Conservation (phyloP, 2,888 invertebrate genomes). For the Melinopterus prodromus region DNA sequence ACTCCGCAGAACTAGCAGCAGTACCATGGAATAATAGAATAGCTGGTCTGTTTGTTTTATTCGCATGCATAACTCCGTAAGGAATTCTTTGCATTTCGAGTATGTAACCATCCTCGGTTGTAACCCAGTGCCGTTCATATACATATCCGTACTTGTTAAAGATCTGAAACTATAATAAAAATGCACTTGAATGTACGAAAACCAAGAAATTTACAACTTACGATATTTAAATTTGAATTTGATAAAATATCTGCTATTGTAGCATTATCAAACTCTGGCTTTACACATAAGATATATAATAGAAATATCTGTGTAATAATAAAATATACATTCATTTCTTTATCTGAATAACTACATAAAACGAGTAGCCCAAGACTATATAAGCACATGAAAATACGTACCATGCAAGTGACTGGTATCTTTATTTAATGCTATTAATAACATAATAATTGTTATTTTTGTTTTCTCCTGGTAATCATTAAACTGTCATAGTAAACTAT, state of each 20-base stretch:
- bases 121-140: conserved; percentile 57
- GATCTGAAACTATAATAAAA: conserved; percentile 44
- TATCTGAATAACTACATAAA: neutral
- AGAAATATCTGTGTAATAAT: neutral
- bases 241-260: neutral
- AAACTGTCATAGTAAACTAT: no score
- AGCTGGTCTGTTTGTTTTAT: conserved; percentile 45
- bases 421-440: no score
- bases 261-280: neutral
- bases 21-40: conserved; percentile 65
- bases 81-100: conserved; percentile 66
- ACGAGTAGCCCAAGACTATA: neutral
- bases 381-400: neutral
- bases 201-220: neutral
- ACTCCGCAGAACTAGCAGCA: conserved; percentile 63
- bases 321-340: neutral
- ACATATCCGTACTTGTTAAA: conserved; percentile 60
- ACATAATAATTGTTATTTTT: no score
- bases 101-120: conserved; percentile 67
- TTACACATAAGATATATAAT: neutral
- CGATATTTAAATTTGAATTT: neutral
- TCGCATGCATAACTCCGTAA: conserved; percentile 50
- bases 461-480: no score
- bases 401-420: no score
- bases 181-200: neutral